A percentile compares a stretch with the other conserved stretches of the same genome.
Conservation (phyloP, 1,140 invertebrate species). For the Idris sp. region DNA sequence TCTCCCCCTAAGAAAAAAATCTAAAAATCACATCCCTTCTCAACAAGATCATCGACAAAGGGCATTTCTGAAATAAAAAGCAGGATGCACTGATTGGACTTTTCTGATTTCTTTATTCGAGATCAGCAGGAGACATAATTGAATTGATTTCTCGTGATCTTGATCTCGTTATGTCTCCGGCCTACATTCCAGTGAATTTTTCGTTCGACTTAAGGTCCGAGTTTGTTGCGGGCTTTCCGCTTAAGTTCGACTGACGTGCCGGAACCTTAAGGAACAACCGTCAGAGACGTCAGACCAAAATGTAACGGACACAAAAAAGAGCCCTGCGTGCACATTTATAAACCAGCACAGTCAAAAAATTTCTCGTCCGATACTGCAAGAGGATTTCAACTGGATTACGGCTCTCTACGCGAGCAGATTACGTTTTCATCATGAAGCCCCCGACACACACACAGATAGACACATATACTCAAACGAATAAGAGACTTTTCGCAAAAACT, state of each 20-base stretch:
- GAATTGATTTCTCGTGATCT: too few relatives aligned
- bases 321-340: slow-evolving; percentile 20
- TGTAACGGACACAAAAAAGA: slow-evolving; percentile 29
- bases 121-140: too few relatives aligned
- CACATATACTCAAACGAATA: too few relatives aligned
- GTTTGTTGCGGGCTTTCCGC: slow-evolving; percentile 29
- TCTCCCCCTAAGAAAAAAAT: too few relatives aligned
- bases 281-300: slow-evolving; percentile 7
- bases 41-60: too few relatives aligned
- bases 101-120: too few relatives aligned
- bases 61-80: too few relatives aligned
- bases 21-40: too few relatives aligned
- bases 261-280: slow-evolving; percentile 13
- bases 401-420: slow-evolving; percentile 55
- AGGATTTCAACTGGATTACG: slow-evolving; percentile 61
- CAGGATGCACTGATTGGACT: too few relatives aligned
- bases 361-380: slow-evolving; percentile 50
- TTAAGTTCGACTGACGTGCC: slow-evolving; percentile 29
- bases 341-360: slow-evolving; percentile 35
- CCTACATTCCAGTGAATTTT: slow-evolving; percentile 21
- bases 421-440: slow-evolving; percentile 52
- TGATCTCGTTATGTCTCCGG: slow-evolving; percentile 62
- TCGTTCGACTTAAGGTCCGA: slow-evolving; percentile 17
- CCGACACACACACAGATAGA: slow-evolving; percentile 33
- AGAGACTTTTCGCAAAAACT: slow-evolving; percentile 49